These are phyloP conservation scores for Tenrec ecaudatus DNA, from an alignment of 2,113 vertebrate genomes.

Conservation along the genomic window DNA sequence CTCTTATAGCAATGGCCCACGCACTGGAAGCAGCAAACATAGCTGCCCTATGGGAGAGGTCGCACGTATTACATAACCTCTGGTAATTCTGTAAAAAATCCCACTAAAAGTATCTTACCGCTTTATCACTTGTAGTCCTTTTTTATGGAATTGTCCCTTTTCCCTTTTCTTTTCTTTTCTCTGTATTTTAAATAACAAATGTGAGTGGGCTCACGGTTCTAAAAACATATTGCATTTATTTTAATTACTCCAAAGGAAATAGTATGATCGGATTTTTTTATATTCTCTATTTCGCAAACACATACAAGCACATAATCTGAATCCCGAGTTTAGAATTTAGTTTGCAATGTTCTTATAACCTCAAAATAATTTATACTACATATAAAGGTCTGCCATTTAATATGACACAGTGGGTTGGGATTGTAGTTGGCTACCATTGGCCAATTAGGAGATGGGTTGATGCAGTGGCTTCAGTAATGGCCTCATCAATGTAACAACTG, in stretches of 20 bases:
- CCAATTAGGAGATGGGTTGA: no score
- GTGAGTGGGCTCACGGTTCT: slow-evolving; percentile 11
- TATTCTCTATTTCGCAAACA: not conserved
- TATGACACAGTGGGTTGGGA: not conserved
- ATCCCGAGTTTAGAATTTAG: slow-evolving; percentile 70
- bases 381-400: not conserved
- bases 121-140: slow-evolving; percentile 57
- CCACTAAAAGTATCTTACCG: slow-evolving; percentile 46
- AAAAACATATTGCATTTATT: slow-evolving; percentile 14
- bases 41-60: slow-evolving; percentile 13
- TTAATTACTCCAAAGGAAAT: slow-evolving; percentile 55
- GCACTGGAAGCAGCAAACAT: slow-evolving; percentile 10
- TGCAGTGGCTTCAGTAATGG: no score
- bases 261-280: slow-evolving; percentile 10
- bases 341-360: slow-evolving; percentile 62
- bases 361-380: not conserved
- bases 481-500: no score
- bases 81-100: slow-evolving; percentile 55
- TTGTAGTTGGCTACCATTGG: not conserved
- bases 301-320: not conserved
- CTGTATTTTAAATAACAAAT: slow-evolving; percentile 35
- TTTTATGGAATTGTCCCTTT: not conserved
- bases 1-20: slow-evolving; percentile 3
- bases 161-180: slow-evolving; percentile 13
- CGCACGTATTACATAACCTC: not conserved